These are phyloP conservation scores for Arizona elegans DNA, from an alignment of 2,113 vertebrate species.

Conservation along the genomic window DNA sequence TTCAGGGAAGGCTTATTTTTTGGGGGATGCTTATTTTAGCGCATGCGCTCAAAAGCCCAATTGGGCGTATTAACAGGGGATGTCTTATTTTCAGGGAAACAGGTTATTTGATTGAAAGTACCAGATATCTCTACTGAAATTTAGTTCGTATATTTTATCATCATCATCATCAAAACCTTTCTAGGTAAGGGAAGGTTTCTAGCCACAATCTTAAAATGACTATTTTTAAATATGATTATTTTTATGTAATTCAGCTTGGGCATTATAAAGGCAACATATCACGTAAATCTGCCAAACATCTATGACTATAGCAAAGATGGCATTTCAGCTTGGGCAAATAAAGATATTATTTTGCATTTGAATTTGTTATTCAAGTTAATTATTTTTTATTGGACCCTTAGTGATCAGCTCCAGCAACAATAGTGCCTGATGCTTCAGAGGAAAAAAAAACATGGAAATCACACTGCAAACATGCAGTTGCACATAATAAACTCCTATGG, in stretches of 20 bases:
- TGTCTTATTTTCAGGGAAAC: no score
- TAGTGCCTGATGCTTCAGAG: neutral
- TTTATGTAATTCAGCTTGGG: neutral
- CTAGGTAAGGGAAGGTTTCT: neutral
- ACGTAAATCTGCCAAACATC: neutral
- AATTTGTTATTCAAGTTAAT: neutral
- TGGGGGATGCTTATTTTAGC: no score
- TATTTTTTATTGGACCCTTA: neutral
- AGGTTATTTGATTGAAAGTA: neutral
- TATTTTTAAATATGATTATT: neutral
- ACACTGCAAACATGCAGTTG: neutral
- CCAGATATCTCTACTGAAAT: neutral
- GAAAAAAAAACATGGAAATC: neutral
- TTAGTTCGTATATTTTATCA: neutral
- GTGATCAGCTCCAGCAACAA: neutral
- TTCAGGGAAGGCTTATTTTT: no score
- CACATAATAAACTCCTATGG: neutral
- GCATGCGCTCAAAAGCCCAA: no score
- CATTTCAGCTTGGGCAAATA: neutral
- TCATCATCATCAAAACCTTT: neutral
- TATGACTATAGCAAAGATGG: rapidly evolving
- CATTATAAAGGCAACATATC: neutral
- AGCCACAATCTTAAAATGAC: neutral
- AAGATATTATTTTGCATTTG: rapidly evolving
- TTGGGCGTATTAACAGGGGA: no score